A percentile compares a stretch with the other conserved stretches of the same genome.
These are phyloP conservation scores for Eurosta solidaginis DNA, from an alignment of 1,140 invertebrate genomes.

Conservation along the genomic window DNA sequence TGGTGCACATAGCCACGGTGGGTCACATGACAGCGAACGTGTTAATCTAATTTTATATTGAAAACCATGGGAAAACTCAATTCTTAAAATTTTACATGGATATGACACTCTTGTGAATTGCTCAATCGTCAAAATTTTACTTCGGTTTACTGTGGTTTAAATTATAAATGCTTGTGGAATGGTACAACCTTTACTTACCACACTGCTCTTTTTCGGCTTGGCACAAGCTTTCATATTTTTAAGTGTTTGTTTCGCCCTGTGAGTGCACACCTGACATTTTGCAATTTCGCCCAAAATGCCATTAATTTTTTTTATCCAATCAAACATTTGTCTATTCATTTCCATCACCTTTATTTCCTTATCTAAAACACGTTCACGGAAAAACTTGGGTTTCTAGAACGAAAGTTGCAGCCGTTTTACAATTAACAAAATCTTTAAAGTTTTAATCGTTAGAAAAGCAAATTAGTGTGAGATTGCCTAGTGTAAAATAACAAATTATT, in stretches of 20 bases:
- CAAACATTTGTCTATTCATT: not conserved
- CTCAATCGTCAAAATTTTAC: too few relatives aligned
- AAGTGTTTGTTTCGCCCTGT: not conserved
- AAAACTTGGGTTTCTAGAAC: not conserved
- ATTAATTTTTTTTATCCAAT: slow-evolving; percentile 19
- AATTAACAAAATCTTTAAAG: not conserved
- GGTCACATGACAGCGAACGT: too few relatives aligned
- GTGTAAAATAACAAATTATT: too few relatives aligned
- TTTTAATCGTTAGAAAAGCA: not conserved
- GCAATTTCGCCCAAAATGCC: slow-evolving; percentile 2
- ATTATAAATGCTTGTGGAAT: too few relatives aligned
- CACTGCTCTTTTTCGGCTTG: too few relatives aligned
- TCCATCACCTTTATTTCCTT: slow-evolving; percentile 1
- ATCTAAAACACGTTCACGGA: not conserved
- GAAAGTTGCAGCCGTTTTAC: not conserved
- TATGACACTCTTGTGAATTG: too few relatives aligned
- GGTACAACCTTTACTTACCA: too few relatives aligned
- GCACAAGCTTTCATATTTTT: not conserved
- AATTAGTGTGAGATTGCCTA: not conserved
- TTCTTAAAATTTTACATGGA: too few relatives aligned
- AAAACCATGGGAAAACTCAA: too few relatives aligned
- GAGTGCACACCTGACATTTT: not conserved
- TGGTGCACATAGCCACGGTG: too few relatives aligned
- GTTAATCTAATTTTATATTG: too few relatives aligned
- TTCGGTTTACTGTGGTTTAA: too few relatives aligned